Evolutionary conservation across 2,797 vertebrate species (phyloP), one percentile per base, ranked within the genome.

Genomic region (Mionectes olivaceus): DNA sequence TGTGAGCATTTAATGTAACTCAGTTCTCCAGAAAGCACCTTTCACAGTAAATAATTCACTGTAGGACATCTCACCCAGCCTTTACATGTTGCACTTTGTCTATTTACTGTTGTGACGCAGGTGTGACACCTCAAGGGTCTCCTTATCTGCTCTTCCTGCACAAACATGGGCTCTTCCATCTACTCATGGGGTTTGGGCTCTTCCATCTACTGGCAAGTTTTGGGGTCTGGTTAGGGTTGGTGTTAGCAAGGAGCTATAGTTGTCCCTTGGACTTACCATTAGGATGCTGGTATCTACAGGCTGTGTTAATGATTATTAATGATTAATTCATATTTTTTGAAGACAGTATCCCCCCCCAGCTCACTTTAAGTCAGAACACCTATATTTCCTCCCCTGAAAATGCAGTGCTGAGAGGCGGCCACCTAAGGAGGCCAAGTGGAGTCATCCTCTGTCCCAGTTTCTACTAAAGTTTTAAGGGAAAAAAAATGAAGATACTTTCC

Each of bases 321-420:
- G 22, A 78, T 53, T 83, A 27, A 71, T 46, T 77, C 24, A 13
- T 47, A 53, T n/a, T 67, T 90, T 71, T 47, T 19, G 18, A 74
- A 69, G 52, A 22, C 1, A 44, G 10, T 22, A 7, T 67, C 9
- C 8, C 2, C 23, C 7, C 6, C 4, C 0, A 0, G 7, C 46
- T 77, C 64, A n/a, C 35, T 84, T 61, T 30, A 49, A 83, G 33
- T 64, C 59, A 65, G 59, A 84, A 73, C 39, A 76, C 9, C 7
- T 93, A 23, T 11, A 70, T 84, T 91, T 87, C 60, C 25, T 32
- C 56, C 64, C 30, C 49, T 68, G 52, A 87, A 87, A 87, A 80
- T 22, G 30, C 32, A 43, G 24, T 12, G 32, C 55, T 86, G 33
- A 71, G 59, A 83, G 39, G n/a, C 49, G 39, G 28, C 69, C 55